Base-by-base conservation (phyloP, 2,113 vertebrate genomes). In the Perca fluviatilis region DNA sequence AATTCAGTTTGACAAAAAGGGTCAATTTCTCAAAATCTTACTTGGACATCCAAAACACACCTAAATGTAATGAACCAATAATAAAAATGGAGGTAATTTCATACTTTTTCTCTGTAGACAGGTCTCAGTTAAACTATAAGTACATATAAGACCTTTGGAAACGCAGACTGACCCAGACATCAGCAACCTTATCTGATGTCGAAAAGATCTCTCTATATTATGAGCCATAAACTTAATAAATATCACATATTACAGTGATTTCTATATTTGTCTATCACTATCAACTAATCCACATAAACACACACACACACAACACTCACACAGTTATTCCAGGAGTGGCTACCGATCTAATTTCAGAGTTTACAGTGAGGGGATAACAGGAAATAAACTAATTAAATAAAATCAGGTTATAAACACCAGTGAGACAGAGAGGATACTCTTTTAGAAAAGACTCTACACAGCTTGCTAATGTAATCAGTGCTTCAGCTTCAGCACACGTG, bases 341-440 rank as follows among this genome's bases (percentile, higher is more conserved):
- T 49, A 5, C 71, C 83, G 64, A 91, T 87, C 80, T 80, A 86
- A 91, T 93, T 87, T 79, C 54, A 77, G 46, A 51, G 58, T 6
- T 65, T 51, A 73, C 19, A 36, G 56, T 51, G 71, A 69, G 18
- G 51, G 27, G 36, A 63, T 74, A 61, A 79, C 83, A 90, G 91
- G 88, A 94, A 94, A 92, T 89, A 18, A 68, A 65, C 61, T 68
- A 91, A 91, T 91, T 47, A 70, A 86, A 91, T 91, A 69, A 77
- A 53, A 58, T 64, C 65, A 75, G 76, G 23, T 69, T 43, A 84
- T 43, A 78, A 85, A 89, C 64, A 84, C 66, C 58, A 86, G 67
- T 6, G 56, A 69, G 33, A 74, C 46, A 74, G 62, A 82, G 58
- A 46, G 49, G 19, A 73, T 1, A 58, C 40, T 76, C 64, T 66